Conservation (phyloP, 2,113 vertebrate genomes). For the Lamprologus lemairii region DNA sequence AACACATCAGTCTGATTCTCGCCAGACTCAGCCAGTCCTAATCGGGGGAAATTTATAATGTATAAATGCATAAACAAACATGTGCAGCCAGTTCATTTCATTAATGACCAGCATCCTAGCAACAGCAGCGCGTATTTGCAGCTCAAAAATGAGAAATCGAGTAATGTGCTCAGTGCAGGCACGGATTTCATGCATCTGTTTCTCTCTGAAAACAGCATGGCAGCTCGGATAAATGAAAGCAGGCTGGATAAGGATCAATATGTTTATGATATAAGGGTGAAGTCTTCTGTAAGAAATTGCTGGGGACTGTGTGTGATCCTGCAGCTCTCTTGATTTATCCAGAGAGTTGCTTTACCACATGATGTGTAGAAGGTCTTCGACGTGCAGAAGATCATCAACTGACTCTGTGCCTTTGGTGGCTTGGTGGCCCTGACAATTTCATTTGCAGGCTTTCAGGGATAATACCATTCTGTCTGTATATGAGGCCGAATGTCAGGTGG, state of each 20-base stretch:
- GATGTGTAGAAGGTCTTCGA: not conserved
- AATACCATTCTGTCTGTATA: not conserved
- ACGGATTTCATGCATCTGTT: not conserved
- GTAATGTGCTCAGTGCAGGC: not conserved
- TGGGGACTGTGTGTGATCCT: not conserved
- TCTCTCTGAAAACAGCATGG: not conserved
- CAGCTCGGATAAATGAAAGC: not conserved
- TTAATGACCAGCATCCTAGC: not conserved
- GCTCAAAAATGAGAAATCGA: not conserved
- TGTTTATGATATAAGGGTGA: not conserved
- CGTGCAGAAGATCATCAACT: not conserved
- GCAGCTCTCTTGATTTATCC: not conserved
- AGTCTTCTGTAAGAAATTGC: not conserved
- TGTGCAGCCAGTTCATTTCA: not conserved
- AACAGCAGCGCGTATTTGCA: not conserved
- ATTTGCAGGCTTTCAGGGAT: not conserved
- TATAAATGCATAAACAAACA: not conserved
- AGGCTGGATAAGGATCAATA: not conserved
- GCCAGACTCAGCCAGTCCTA: not conserved
- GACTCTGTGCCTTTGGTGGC: not conserved
- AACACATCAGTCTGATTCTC: not conserved
- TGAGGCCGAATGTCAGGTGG: not conserved
- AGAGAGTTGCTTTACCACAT: not conserved
- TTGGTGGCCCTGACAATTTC: not conserved
- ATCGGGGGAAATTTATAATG: not conserved